Base-by-base conservation (phyloP, 2,797 vertebrate genomes). In the Acanthurus tractus region DNA sequence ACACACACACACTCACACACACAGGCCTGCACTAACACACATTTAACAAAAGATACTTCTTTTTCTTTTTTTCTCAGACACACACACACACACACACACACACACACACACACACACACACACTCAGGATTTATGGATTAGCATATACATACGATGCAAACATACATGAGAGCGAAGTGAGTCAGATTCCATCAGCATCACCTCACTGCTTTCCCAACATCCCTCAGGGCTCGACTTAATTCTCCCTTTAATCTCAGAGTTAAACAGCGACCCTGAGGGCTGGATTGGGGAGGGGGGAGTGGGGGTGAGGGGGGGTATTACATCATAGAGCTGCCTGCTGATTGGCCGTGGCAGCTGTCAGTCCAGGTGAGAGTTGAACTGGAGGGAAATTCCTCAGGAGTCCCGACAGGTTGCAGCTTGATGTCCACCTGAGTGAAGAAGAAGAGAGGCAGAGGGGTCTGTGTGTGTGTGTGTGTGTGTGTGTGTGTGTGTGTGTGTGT, bases 371-470 rank as follows among this genome's bases (percentile, higher is more conserved):
- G 82, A 76, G 76, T 77, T 82, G 79, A 73, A 83, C 90, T 86
- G 55, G 11, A 48, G 85, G 86, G 86, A 70, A 83, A 91, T 93
- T 92, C 91, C 89, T 77, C 71, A 70, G 79, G 75, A 71, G 58
- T 88, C 66, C 25, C 73, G 77, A 61, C 91, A 92, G 74, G 89
- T 78, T 14, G 18, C 67, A 74, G 89, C 88, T 70, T 75, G 93
- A 86, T 46, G 67, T 76, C 78, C 65, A 83, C 68, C 63, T 77
- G 82, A 79, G 75, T 23, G 22, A 50, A 67, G 63, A 18, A 74
- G 48, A n/a, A n/a, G 7, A 38, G 61, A 63, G 70, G 38, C 34
- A 17, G 50, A 22, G 11, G 62, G 55, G 44, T 46, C 12, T 61
- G 40, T 57, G 58, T 70, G n/a, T 42, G 14, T 68, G 52, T 55